Conservation (phyloP, 2,113 vertebrate species). For the Nannobrachium achirus region DNA sequence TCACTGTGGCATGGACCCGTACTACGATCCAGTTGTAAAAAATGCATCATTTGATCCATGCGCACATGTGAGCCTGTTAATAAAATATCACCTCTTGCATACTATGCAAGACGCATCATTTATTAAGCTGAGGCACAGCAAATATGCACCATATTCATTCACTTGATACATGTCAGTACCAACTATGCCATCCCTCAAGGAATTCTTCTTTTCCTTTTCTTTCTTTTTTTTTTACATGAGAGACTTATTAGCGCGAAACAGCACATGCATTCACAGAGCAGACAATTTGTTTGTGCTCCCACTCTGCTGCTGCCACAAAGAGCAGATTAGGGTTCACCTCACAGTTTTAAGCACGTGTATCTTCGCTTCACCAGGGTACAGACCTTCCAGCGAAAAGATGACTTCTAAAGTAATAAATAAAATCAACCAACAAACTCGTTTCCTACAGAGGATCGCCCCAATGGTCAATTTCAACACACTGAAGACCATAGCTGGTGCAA, state of each 20-base stretch:
- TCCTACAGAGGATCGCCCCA: no score
- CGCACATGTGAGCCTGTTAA: slow-evolving; percentile 11
- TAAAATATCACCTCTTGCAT: neutral
- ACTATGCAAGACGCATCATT: slow-evolving; percentile 29
- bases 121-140: slow-evolving; percentile 26
- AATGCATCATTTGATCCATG: slow-evolving; percentile 30
- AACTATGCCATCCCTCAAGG: slow-evolving; percentile 29
- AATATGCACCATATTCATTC: slow-evolving; percentile 46
- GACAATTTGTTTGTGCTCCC: slow-evolving; percentile 49
- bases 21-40: slow-evolving; percentile 29
- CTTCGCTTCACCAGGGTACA: no score
- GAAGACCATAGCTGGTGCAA: no score
- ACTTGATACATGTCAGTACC: slow-evolving; percentile 20
- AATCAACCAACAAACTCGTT: no score
- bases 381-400: no score
- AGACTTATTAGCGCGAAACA: slow-evolving; percentile 26
- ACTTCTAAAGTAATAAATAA: no score
- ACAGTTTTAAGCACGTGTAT: no score
- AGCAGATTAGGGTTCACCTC: no score
- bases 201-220: slow-evolving; percentile 31
- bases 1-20: slow-evolving; percentile 37
- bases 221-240: no score
- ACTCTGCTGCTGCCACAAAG: slow-evolving; percentile 41
- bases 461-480: no score
- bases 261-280: slow-evolving; percentile 16